Evolutionary conservation across 2,113 vertebrate genomes (phyloP), one percentile per base, ranked within the genome.

Genomic region (Tyto alba): DNA sequence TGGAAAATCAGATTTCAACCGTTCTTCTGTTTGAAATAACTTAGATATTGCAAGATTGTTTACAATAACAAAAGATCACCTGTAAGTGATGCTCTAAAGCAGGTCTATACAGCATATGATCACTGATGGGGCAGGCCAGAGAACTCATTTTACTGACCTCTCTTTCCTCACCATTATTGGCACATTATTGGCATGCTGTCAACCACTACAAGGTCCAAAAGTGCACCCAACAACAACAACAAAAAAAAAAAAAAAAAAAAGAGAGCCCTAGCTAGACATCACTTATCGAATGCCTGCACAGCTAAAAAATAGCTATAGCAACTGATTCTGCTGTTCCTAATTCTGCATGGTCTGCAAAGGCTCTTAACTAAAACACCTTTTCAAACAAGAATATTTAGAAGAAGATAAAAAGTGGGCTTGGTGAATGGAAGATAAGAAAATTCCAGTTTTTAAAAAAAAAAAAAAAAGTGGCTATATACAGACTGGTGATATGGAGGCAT

Each of bases 161-260:
- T 55, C 71, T 57, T 62, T 40, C 73, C 80, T 78, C 52, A 82
- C 26, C 80, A 78, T 21, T n/a, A n/a, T n/a, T n/a, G 86, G 64
- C 76, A 63, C 50, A 36, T 20, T 4, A 14, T 1, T 41, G 36
- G n/a, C 59, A 63, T 1, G 6, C n/a, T 75, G 83, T 60, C 89
- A 89, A 47, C 13, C 43, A 57, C 55, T 29, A 4, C 47, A 68
- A 34, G 64, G 84, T 75, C 77, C 84, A 91, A 47, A 85, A 71
- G 80, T 41, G 69, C 94, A 82, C 36, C 36, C n/a, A 90, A 67
- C 67, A 72, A n/a, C n/a, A n/a, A n/a, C n/a, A n/a, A n/a, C n/a
- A 41, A 68, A 74, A 62, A 32, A 62, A 78, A 34, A 21, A 47
- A 55, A 21, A 45, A 56, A 77, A 38, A 80, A 67, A 11, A 5